Evolutionary conservation across 2,888 invertebrate species (phyloP).

Genomic region (Copidosoma aretas): DNA sequence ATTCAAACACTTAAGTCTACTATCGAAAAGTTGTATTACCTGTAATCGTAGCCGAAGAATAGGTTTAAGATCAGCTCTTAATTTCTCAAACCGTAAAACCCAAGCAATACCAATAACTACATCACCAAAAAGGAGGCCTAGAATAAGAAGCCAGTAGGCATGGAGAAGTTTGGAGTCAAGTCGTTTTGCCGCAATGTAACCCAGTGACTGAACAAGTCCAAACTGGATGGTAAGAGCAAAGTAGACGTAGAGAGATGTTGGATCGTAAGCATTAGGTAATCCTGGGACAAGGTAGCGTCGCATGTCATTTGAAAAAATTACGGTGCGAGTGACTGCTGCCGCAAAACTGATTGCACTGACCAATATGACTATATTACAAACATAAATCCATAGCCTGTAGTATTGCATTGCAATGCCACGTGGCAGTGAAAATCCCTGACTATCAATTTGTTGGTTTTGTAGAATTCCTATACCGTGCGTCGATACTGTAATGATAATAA

Average conservation of each 20-base stretch:
- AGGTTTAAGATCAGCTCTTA: constrained; percentile 77
- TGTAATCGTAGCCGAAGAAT: constrained; percentile 68
- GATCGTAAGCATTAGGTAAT: constrained; percentile 75
- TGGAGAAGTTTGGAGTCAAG: constrained; percentile 82
- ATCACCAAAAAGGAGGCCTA: constrained; percentile 83
- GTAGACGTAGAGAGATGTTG: constrained; percentile 85
- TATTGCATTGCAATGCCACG: constrained; percentile 74
- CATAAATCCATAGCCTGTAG: constrained; percentile 91
- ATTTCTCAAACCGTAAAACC: constrained; percentile 80
- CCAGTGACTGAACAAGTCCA: constrained; percentile 75
- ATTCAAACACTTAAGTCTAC: too few relatives aligned
- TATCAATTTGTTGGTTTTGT: constrained; percentile 57
- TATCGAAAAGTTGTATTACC: constrained; percentile 46
- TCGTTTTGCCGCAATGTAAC: constrained; percentile 81
- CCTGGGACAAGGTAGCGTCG: constrained; percentile 76
- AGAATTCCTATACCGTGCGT: constrained; percentile 63
- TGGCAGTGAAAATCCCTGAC: constrained; percentile 19
- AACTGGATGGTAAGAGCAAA: constrained; percentile 78
- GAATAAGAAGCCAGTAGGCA: constrained; percentile 82
- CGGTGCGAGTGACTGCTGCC: constrained; percentile 76
- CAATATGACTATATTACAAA: constrained; percentile 87
- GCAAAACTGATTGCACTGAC: constrained; percentile 82
- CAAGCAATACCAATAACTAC: constrained; percentile 84
- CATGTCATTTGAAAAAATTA: constrained; percentile 71
- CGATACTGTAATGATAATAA: constrained; percentile 31